Evolutionary conservation across 2,888 invertebrate species (phyloP).

Genomic region (Coecobrya sp.): DNA sequence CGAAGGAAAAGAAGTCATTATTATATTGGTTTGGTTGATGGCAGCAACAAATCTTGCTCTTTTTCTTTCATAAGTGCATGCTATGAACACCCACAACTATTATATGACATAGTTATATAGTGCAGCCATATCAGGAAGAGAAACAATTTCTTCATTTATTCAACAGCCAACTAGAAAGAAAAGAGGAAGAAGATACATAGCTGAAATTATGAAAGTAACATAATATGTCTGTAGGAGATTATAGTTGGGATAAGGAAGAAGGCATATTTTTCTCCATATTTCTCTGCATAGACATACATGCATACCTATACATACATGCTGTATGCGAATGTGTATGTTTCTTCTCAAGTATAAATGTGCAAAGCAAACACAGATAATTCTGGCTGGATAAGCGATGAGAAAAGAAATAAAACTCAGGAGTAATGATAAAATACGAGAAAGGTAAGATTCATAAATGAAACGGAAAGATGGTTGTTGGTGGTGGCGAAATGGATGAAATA

Average conservation of each 20-base stretch:
- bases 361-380: conserved; percentile 67
- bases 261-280: background rate
- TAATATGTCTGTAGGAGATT: conserved; percentile 56
- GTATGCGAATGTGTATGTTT: conserved; percentile 20
- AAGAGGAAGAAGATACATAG: conserved; percentile 24
- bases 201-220: conserved; percentile 45
- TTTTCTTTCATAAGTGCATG: conserved; percentile 1
- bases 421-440: conserved; percentile 82
- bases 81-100: background rate
- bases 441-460: conserved; percentile 79
- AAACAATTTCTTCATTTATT: conserved; percentile 67
- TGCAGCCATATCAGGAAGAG: background rate
- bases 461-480: conserved; percentile 66
- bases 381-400: conserved; percentile 76
- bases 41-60: conserved; percentile 72
- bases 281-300: background rate
- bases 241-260: conserved; percentile 10
- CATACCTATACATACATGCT: background rate
- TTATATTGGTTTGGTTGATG: conserved; percentile 76
- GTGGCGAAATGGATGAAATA: conserved; percentile 15
- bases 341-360: background rate
- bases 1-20: conserved; percentile 61
- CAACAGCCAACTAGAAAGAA: background rate
- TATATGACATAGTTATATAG: background rate
- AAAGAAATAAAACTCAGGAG: conserved; percentile 80